Evolutionary conservation across 2,797 vertebrate genomes (phyloP).

Genomic region (Rhodeus uyekii): DNA sequence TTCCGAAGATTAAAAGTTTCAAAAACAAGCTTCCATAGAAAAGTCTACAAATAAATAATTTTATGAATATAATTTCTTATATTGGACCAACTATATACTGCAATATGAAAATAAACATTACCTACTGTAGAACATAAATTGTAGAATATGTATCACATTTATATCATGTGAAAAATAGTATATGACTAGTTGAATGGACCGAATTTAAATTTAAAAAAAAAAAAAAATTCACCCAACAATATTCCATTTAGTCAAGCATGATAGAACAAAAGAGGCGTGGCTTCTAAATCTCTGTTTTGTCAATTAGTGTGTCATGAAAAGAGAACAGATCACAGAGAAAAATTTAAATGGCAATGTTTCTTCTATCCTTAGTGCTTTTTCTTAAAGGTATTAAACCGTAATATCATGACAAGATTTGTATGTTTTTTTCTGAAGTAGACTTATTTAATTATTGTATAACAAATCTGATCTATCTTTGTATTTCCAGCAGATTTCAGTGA

Average conservation of each 20-base stretch:
- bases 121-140: no score
- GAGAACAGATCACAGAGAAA: no score
- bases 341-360: background rate
- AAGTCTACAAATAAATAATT: background rate
- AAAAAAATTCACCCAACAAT: background rate
- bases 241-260: background rate
- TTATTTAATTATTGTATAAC: background rate
- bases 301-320: background rate
- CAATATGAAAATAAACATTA: background rate
- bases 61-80: no score
- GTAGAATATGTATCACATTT: no score
- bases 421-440: background rate
- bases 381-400: background rate
- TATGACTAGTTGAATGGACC: background rate
- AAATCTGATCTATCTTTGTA: background rate
- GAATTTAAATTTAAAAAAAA: no score
- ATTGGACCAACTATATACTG: background rate
- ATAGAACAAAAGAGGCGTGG: background rate
- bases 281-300: background rate
- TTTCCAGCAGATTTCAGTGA: constrained; percentile 36
- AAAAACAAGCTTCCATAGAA: background rate
- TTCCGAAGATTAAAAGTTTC: no score
- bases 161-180: background rate
- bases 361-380: background rate
- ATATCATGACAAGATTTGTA: background rate